These are phyloP conservation scores for Drosophila paranaensis DNA, from an alignment of 2,888 invertebrate genomes.

Conservation along the genomic window DNA sequence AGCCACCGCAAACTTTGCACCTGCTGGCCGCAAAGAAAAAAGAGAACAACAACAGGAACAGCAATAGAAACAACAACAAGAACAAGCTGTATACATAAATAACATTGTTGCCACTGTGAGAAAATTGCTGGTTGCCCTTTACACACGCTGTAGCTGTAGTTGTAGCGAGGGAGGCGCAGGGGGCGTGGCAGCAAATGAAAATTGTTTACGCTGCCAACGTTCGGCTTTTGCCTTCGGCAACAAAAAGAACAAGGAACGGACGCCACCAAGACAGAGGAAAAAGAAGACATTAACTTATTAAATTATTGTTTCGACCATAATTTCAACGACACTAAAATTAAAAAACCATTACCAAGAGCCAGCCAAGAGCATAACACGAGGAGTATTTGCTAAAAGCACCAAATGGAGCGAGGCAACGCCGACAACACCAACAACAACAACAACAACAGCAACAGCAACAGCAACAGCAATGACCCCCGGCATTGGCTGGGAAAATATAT, in stretches of 20 bases:
- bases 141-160: background rate
- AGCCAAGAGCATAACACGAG: conserved; percentile 48
- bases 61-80: conserved; percentile 26
- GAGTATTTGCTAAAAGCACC: conserved; percentile 60
- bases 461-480: conserved; percentile 26
- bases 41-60: conserved; percentile 32
- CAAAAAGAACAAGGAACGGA: conserved; percentile 2
- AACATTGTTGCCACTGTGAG: conserved; percentile 65
- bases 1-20: conserved; percentile 55
- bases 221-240: conserved; percentile 45
- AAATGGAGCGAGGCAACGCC: conserved; percentile 58
- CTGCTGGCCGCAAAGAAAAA: conserved; percentile 60
- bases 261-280: conserved; percentile 22
- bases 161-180: background rate
- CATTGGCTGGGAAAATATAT: conserved; percentile 65
- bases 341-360: conserved; percentile 77
- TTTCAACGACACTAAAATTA: conserved; percentile 79
- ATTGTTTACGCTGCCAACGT: conserved; percentile 67
- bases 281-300: conserved; percentile 78
- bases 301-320: conserved; percentile 74
- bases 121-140: conserved; percentile 32
- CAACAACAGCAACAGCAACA: conserved; percentile 13
- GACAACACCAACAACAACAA: conserved; percentile 14
- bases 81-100: conserved; percentile 64
- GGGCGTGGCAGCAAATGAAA: conserved; percentile 57